Evolutionary conservation across 1,140 invertebrate species (phyloP).

Genomic region (Drosophila micromelanica): DNA sequence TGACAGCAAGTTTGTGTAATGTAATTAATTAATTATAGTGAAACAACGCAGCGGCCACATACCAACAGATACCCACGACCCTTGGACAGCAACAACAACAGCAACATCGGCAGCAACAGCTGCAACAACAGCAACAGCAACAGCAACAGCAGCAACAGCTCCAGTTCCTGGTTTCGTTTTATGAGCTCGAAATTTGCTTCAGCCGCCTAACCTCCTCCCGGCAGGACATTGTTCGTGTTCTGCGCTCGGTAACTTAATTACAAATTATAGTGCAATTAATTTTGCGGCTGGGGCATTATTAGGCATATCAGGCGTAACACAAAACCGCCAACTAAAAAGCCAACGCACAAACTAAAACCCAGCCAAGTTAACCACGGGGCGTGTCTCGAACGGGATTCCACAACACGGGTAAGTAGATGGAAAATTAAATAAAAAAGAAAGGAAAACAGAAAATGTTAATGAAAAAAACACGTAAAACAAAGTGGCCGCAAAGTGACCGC

Average conservation of each 20-base stretch:
- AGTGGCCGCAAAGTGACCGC: conserved; percentile 56
- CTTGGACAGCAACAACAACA: conserved; percentile 21
- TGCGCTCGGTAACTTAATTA: conserved; percentile 75
- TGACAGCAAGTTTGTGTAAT: conserved; percentile 80
- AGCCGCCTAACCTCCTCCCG: background rate
- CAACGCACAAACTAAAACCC: conserved; percentile 22
- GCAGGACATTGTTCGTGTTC: conserved; percentile 55
- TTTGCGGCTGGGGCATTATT: conserved; percentile 73
- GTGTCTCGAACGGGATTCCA: too few relatives aligned
- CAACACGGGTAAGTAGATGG: conserved; percentile 51
- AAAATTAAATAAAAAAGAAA: conserved; percentile 42
- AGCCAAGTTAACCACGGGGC: conserved; percentile 4
- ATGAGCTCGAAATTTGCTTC: conserved; percentile 51
- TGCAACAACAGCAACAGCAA: conserved; percentile 1
- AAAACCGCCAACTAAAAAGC: conserved; percentile 43
- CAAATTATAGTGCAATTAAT: conserved; percentile 84
- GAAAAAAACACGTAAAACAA: conserved; percentile 18
- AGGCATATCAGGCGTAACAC: conserved; percentile 64
- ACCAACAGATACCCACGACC: conserved; percentile 24
- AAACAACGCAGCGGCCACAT: conserved; percentile 61
- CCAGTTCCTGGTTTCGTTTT: conserved; percentile 43
- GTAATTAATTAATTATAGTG: conserved; percentile 80
- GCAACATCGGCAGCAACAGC: background rate
- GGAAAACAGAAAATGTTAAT: too few relatives aligned
- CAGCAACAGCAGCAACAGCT: background rate